Evolutionary conservation across 2,888 invertebrate species (phyloP), one percentile per base, ranked within the genome.

Genomic region (Lingula anatina): DNA sequence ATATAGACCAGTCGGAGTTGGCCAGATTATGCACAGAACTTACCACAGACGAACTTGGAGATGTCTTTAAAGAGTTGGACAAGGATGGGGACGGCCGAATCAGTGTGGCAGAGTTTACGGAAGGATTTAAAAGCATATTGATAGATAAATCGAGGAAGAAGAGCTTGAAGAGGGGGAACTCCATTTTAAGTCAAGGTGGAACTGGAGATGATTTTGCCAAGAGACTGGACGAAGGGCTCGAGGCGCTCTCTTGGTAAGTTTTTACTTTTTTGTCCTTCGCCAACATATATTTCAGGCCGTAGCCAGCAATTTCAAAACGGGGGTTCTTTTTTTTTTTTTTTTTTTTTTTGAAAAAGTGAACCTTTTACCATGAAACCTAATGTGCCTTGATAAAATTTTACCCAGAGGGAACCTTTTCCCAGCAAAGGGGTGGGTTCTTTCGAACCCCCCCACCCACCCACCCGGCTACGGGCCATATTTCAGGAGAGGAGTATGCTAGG

Each of bases 81-180:
- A 75, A 75, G 47, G 81, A 82, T 59, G 77, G 78, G 3, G 81
- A 82, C 61, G 82, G 81, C 1, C 62, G 73, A 47, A 81, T 82
- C 51, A 79, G 78, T 53, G 76, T 80, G 48, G 73, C 77, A 2
- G 82, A 82, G 62, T 82, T 82, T 59, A 73, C 77, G 2, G 69
- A 73, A 46, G 81, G 82, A 3, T 81, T 81, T 50, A 62, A 62
- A 41, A 67, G 66, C 26, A 64, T 70, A n/a, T n/a, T n/a, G 24
- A 61, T 59, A 44, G 59, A 59, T 25, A 55, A 56, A 9, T 46
- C 61, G 40, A 51, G 59, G 31, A 51, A 59, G 20, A 60, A 55
- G 44, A 62, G 61, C 21, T 54, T 65, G 5, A 53, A 60, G 38
- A 58, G 59, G 42, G 58, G 66, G 15, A 31, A 31, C 9, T 31